phyloP scores from a whole-genome alignment of 2,888 invertebrate genomes.

The Geophilus truncorum region DNA sequence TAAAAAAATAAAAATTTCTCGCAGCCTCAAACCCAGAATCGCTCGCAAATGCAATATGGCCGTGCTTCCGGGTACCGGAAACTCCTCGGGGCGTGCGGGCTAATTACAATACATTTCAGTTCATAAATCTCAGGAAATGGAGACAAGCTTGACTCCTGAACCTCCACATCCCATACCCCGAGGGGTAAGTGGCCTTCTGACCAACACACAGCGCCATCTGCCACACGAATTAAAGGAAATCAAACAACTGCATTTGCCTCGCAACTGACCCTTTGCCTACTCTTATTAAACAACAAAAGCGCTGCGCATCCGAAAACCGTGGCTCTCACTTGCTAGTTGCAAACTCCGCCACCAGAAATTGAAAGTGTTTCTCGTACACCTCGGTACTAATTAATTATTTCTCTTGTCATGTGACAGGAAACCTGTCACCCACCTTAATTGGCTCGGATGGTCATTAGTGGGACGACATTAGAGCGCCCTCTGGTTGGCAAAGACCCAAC shows the following conservation, averaged over 20 bases:
- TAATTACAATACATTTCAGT: conserved; percentile 24
- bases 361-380: too few relatives aligned
- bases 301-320: too few relatives aligned
- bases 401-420: conserved; percentile 3
- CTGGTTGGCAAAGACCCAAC: not conserved
- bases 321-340: too few relatives aligned
- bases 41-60: not conserved
- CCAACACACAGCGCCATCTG: not conserved
- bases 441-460: conserved; percentile 25
- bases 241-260: too few relatives aligned
- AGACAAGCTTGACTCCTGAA: conserved; percentile 25
- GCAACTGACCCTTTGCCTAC: too few relatives aligned
- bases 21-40: not conserved
- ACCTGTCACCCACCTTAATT: conserved; percentile 25
- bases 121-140: conserved; percentile 21
- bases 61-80: not conserved
- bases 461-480: conserved; percentile 1
- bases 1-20: not conserved
- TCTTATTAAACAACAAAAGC: too few relatives aligned
- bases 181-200: conserved; percentile 7
- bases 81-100: not conserved
- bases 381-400: not conserved
- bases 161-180: not conserved
- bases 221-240: not conserved
- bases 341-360: too few relatives aligned